Conservation (phyloP, 2,888 invertebrate species). For the Agonopterix subpropinquella region DNA sequence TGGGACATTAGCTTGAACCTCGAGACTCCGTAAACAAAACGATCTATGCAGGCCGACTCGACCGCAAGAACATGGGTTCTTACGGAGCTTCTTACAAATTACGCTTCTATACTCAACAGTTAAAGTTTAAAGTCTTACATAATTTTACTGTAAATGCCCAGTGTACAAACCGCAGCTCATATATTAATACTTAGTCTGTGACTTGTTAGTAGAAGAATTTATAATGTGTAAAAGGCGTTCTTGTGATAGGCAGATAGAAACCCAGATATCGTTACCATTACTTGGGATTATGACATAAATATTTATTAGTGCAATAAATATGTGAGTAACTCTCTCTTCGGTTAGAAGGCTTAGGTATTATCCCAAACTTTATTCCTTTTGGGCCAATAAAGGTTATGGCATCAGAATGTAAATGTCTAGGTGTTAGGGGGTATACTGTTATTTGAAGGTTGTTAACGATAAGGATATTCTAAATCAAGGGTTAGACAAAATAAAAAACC, state of each 20-base stretch:
- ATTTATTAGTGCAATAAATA: slow-evolving; percentile 55
- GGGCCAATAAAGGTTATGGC: slow-evolving; percentile 28
- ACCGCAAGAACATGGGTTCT: neutral
- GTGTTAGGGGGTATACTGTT: neutral
- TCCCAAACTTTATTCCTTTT: slow-evolving; percentile 32
- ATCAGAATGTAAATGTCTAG: slow-evolving; percentile 24
- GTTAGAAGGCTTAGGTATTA: slow-evolving; percentile 30
- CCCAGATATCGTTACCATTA: slow-evolving; percentile 32
- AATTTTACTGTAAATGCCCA: too few relatives aligned
- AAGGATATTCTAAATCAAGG: too few relatives aligned
- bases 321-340: slow-evolving; percentile 28
- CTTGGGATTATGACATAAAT: slow-evolving; percentile 59
- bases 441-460: neutral
- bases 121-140: too few relatives aligned
- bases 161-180: too few relatives aligned
- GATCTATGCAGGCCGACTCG: slow-evolving; percentile 9
- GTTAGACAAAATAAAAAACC: too few relatives aligned
- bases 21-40: slow-evolving; percentile 7
- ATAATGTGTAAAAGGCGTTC: neutral
- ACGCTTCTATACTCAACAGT: too few relatives aligned
- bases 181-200: neutral
- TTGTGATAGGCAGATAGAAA: slow-evolving; percentile 9
- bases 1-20: too few relatives aligned
- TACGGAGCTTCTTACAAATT: too few relatives aligned
- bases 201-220: neutral